Base-by-base conservation (phyloP, 2,113 vertebrate species). In the Nothobranchius kuhntae region DNA sequence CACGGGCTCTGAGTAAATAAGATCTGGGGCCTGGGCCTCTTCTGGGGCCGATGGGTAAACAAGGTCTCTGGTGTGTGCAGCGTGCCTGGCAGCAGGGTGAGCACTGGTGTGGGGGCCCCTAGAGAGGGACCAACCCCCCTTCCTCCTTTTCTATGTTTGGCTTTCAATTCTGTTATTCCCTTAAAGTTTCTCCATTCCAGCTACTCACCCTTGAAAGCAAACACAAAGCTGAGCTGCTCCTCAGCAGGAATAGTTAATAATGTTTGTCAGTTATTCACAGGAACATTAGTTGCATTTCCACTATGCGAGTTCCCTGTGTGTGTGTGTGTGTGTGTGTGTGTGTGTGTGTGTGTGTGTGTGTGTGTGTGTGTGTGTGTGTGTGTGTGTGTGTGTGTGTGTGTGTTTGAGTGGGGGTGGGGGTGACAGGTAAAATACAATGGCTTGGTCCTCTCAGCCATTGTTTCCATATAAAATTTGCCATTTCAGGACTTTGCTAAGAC, bases 41-140 rank as follows among this genome's bases (percentile, higher is more conserved):
- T 79, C 56, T 58, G 86, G 88, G 48, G 87, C 89, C 89, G 80
- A 84, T 91, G 92, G 89, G 90, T 91, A 91, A 93, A 93, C 89
- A 90, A 85, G 89, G 87, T 91, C 91, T 92, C 92, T 91, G 81
- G 89, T 92, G 92, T 91, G 87, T 66, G 71, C 62, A 81, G 78
- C 47, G 69, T 91, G 91, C 86, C 92, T 86, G 78, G 88, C 83
- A 90, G 92, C 90, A 78, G 83, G 86, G 88, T 88, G 89, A 89
- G 79, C 81, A 77, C 72, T 80, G 85, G 85, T 87, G 77, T 86
- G 89, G 84, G 75, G 78, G 69, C 80, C 89, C 83, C 90, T 53
- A 64, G 91, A 88, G 89, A 84, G 53, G 56, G 26, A 13, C 64
- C 74, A 71, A n/a, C 70, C 78, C 85, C 77, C 76, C 59, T 71